These are phyloP conservation scores for Pithys albifrons DNA, from an alignment of 2,113 vertebrate species.

Conservation along the genomic window DNA sequence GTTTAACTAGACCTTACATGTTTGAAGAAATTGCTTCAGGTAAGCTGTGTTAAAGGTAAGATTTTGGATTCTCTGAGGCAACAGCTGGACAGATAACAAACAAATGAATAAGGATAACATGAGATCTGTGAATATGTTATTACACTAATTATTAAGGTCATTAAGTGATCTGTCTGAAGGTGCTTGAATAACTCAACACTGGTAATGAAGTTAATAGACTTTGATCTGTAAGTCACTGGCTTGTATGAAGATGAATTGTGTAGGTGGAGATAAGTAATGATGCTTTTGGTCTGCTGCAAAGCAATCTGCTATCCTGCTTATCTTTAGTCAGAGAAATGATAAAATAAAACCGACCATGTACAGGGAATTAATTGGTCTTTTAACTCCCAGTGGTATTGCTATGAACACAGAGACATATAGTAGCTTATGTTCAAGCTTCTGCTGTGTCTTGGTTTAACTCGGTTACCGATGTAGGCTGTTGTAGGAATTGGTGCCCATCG, in stretches of 20 bases:
- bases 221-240: background rate
- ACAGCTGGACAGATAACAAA: background rate
- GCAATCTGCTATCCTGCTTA: background rate
- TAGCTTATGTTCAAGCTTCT: background rate
- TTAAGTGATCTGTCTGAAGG: background rate
- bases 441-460: background rate
- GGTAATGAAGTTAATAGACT: background rate
- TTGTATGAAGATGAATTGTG: background rate
- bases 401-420: background rate
- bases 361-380: background rate
- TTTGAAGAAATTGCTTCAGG: background rate
- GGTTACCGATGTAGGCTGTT: background rate
- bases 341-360: background rate
- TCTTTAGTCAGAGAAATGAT: background rate
- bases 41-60: background rate
- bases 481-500: accelerated
- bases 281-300: background rate
- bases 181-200: background rate
- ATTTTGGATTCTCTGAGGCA: background rate
- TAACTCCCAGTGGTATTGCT: background rate
- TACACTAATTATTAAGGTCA: background rate
- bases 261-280: background rate
- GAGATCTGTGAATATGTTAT: background rate
- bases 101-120: background rate
- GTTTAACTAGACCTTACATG: background rate